Conservation (phyloP, 2,888 invertebrate species). For the Therioaphis trifolii region DNA sequence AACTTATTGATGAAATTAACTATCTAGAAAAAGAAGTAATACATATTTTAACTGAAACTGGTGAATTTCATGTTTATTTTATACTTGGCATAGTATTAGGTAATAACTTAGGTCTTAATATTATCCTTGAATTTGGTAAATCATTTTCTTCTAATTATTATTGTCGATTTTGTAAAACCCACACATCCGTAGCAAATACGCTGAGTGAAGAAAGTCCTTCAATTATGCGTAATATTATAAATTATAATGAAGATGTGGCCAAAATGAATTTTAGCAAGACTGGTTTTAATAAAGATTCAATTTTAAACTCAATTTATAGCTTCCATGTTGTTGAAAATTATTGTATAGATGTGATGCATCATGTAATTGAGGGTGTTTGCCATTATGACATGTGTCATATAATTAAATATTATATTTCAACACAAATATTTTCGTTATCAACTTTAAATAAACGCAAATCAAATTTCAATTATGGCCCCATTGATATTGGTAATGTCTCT, state of each 20-base stretch:
- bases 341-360: too few relatives aligned
- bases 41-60: neutral
- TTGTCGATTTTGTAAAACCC: neutral
- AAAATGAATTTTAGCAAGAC: neutral
- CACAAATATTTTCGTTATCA: too few relatives aligned
- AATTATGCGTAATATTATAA: neutral
- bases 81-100: conserved; percentile 3
- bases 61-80: neutral
- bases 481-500: too few relatives aligned
- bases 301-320: too few relatives aligned
- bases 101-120: conserved; percentile 1
- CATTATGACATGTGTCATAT: too few relatives aligned
- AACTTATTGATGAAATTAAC: neutral
- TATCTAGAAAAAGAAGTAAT: neutral
- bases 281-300: neutral
- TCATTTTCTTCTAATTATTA: conserved; percentile 2
- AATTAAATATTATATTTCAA: too few relatives aligned
- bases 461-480: too few relatives aligned
- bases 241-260: neutral
- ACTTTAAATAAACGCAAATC: too few relatives aligned
- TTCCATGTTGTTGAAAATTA: too few relatives aligned
- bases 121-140: conserved; percentile 8
- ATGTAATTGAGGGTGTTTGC: too few relatives aligned
- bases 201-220: neutral
- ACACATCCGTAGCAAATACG: neutral